Base-by-base conservation (phyloP, 2,797 vertebrate genomes). In the Austrolebias charrua region DNA sequence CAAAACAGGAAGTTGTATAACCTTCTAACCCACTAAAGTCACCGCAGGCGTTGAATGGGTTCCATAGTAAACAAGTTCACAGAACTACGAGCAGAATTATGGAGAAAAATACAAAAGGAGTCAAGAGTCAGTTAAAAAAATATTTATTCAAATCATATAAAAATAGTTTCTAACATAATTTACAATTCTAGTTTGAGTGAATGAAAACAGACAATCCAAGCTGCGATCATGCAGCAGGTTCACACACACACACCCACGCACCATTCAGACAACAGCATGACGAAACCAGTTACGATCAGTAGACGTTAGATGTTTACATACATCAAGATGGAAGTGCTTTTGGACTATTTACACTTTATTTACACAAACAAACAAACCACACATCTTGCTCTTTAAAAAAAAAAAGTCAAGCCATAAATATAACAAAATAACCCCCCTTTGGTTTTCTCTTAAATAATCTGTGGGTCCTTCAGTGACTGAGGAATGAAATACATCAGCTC, bases 61-160 rank as follows among this genome's bases (percentile, higher is more conserved):
- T 7, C 12, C 29, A 35, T 4, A 52, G 6, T 35, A 14, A 50
- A 50, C 3, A 18, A 16, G 19, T 44, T 20, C 5, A 18, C 8
- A 63, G 19, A 52, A 5, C 5, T 33, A 6, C 6, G 8, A 35
- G 7, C 7, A 35, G 33, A 35, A 35, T 35, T 9, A 35, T 8
- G 10, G 33, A 9, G 6, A 35, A 7, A 35, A 35, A 7, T 35
- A 7, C 67, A 55, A 24, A 24, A 24, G 35, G 42, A 84, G 54
- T 56, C 77, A 55, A 33, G 11, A 8, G 57, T 79, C 71, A 73
- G 87, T 90, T 88, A 79, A 90, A 82, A 91, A 93, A 91, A 93
- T 93, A 94, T 93, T 93, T 94, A 94, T 93, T 94, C 86, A 92
- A 93, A 89, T 84, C 6, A 88, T 92, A 93, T 91, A 94, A 93